A percentile compares a stretch with the other conserved stretches of the same genome.
Evolutionary conservation across 1,140 invertebrate genomes (phyloP).

Genomic region (Drosophila arizonae): DNA sequence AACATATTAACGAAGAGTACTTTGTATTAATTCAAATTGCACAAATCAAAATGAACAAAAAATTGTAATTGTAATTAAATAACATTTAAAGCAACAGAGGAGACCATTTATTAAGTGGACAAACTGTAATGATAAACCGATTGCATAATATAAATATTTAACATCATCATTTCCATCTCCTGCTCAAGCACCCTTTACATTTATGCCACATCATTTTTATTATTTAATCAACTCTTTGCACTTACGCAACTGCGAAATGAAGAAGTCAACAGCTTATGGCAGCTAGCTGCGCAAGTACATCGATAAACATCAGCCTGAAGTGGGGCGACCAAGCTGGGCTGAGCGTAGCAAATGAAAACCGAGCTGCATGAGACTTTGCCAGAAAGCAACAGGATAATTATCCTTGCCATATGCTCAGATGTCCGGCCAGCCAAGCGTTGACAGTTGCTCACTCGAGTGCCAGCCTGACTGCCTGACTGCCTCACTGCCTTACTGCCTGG

Average conservation of each 20-base stretch:
- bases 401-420: constrained; percentile 68
- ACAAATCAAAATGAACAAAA: no score
- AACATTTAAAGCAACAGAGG: no score
- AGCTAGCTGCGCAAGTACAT: constrained; percentile 49
- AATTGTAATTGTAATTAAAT: no score
- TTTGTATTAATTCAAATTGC: no score
- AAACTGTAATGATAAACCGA: no score
- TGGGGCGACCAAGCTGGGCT: constrained; percentile 21
- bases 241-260: constrained; percentile 48
- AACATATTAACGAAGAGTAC: no score
- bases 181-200: not conserved
- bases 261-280: constrained; percentile 37
- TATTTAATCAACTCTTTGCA: constrained; percentile 36
- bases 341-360: constrained; percentile 40
- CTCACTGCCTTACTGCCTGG: constrained; percentile 14
- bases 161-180: no score
- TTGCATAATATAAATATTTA: not conserved
- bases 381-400: constrained; percentile 75
- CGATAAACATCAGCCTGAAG: constrained; percentile 62
- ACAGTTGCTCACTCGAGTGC: constrained; percentile 57
- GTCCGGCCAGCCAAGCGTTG: constrained; percentile 54
- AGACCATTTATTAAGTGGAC: no score
- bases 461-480: constrained; percentile 5
- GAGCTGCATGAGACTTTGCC: constrained; percentile 50
- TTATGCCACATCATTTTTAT: constrained; percentile 23